These are phyloP conservation scores for Myopa testacea DNA, from an alignment of 2,888 invertebrate species.

Conservation along the genomic window DNA sequence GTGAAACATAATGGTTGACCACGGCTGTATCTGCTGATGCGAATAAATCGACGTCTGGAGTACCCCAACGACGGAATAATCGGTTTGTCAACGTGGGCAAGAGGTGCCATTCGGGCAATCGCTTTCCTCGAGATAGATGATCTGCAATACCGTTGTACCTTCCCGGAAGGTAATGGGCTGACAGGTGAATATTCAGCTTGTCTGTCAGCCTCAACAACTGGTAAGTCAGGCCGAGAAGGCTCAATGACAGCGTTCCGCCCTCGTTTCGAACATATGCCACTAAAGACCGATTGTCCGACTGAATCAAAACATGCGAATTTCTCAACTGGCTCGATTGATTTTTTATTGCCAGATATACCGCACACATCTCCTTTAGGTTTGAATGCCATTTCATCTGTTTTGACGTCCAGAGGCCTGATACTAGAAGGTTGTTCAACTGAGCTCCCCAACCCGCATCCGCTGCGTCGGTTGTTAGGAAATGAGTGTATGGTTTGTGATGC, in stretches of 20 bases:
- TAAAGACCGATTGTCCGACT: too few relatives aligned
- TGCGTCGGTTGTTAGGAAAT: slow-evolving; percentile 27
- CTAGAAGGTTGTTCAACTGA: background rate
- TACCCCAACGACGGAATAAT: slow-evolving; percentile 36
- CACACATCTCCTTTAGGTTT: background rate
- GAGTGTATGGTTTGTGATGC: background rate
- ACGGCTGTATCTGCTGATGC: slow-evolving; percentile 40
- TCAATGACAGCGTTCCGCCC: background rate
- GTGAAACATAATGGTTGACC: slow-evolving; percentile 16
- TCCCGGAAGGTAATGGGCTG: slow-evolving; percentile 38
- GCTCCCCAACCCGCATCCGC: slow-evolving; percentile 27
- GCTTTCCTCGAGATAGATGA: slow-evolving; percentile 30
- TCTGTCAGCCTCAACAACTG: slow-evolving; percentile 30
- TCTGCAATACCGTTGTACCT: slow-evolving; percentile 40
- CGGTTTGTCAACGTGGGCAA: slow-evolving; percentile 34
- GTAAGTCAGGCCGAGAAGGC: background rate
- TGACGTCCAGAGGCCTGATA: background rate
- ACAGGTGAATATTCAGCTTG: slow-evolving; percentile 33
- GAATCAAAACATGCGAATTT: too few relatives aligned
- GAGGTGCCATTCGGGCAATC: slow-evolving; percentile 28
- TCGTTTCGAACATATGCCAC: background rate
- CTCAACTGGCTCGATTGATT: background rate
- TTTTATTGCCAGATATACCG: background rate
- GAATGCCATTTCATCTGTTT: background rate
- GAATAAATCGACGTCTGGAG: slow-evolving; percentile 41